Base-by-base conservation (phyloP, 2,888 invertebrate species). In the Priocnemis perturbator region DNA sequence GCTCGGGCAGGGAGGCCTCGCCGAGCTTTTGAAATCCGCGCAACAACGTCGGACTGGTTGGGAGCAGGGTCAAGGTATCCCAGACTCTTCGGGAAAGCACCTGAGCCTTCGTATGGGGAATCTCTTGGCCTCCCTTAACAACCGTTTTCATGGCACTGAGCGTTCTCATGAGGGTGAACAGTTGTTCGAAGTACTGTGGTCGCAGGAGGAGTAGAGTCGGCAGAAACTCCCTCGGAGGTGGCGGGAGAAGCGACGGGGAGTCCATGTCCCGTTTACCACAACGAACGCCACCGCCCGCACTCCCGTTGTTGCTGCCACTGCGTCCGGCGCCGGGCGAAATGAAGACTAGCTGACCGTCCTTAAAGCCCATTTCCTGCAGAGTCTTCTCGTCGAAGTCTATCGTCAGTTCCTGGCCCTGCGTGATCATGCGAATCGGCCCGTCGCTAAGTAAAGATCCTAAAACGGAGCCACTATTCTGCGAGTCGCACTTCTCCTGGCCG, bases 381-480 rank as follows among this genome's bases (percentile, higher is more conserved):
- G 95, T 95, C 79, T 97, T 95, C 86, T 98, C 98, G 87, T 98
- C 98, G 81, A 95, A 95, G 83, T 98, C 98, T 3, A 96, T 95
- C 0, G 96, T 96, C 7, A 98, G 90, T 87, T 98, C 98, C 88
- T 98, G 97, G 0, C 98, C 98, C 86, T 96, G 95, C 0, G 97
- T 97, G 76, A 98, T 97, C 92, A 98, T 97, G 55, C 98, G 91
- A 61, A 98, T 93, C 0, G 96, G 96, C 0, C 96, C 96, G 82
- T 96, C 96, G 1, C 94, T 94, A 0, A 96, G 90, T 30, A 96
- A 89, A 2, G 95, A 90, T 17, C 92, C 94, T 64, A 93, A 89
- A 44, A 92, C 93, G 0, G 93, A 93, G 11, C 90, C 90, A 11
- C 81, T 70, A 26, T 75, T 82, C 5, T 74, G 76, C 1, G 77